phyloP scores from a whole-genome alignment of 2,797 vertebrate genomes.

The Diceros bicornis region DNA sequence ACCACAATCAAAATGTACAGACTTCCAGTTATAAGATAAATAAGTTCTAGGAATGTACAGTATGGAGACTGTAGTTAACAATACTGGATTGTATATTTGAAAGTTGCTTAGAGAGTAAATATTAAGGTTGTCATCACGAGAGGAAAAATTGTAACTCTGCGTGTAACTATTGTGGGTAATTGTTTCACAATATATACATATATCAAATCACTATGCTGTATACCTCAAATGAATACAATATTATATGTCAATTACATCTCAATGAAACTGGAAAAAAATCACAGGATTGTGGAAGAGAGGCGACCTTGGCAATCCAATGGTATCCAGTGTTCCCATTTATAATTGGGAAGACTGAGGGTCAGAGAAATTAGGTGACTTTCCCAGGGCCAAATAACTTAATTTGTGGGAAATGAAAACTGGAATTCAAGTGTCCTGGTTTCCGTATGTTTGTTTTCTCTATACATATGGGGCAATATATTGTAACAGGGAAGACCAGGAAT shows the following conservation, averaged over 20 bases:
- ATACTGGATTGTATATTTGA: neutral
- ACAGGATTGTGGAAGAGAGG: neutral
- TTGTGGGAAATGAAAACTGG: neutral
- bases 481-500: neutral
- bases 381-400: neutral
- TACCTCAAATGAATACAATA: neutral
- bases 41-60: neutral
- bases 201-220: neutral
- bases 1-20: neutral
- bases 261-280: neutral
- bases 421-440: neutral
- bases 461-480: too few relatives aligned
- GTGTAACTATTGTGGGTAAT: neutral
- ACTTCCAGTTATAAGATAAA: neutral
- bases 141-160: neutral
- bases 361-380: slow-evolving; percentile 16
- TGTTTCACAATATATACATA: neutral
- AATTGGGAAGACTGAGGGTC: neutral
- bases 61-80: neutral
- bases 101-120: neutral
- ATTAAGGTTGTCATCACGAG: neutral
- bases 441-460: neutral
- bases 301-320: neutral
- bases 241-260: neutral
- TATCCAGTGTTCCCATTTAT: neutral